Percentiles rank a stretch among this genome's conserved stretches.
These are phyloP conservation scores for Cerceris rybyensis DNA, from an alignment of 2,888 invertebrate genomes.

Conservation along the genomic window DNA sequence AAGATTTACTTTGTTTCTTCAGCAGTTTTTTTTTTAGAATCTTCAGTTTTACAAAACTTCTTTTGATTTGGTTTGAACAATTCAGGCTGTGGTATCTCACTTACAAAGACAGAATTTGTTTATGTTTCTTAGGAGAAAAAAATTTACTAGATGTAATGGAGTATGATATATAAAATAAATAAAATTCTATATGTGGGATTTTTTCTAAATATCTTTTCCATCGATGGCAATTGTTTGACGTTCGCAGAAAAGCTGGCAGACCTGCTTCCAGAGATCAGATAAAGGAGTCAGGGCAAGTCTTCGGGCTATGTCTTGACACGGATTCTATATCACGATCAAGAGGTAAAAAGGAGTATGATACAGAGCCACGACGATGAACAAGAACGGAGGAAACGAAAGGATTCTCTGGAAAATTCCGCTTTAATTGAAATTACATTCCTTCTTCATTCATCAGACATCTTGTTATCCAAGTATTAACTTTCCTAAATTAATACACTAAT, in stretches of 20 bases:
- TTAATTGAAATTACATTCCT: background rate
- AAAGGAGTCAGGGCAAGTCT: conserved; percentile 23
- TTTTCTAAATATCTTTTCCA: background rate
- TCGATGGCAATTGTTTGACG: background rate
- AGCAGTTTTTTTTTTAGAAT: no score
- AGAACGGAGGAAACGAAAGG: conserved; percentile 22
- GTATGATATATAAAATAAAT: no score
- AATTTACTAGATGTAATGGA: no score
- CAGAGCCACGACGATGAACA: conserved; percentile 17
- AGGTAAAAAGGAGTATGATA: conserved; percentile 27
- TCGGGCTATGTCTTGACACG: conserved; percentile 40
- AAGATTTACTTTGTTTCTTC: no score
- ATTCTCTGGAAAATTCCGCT: background rate
- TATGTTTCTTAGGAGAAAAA: no score
- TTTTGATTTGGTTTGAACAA: no score
- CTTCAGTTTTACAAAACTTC: no score
- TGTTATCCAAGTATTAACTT: no score
- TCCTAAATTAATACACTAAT: no score
- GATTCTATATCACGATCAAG: conserved; percentile 36
- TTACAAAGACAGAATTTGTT: no score
- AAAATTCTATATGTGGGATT: no score
- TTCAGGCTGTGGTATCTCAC: no score
- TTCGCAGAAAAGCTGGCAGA: conserved; percentile 6
- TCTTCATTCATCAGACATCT: background rate
- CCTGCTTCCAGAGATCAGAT: conserved; percentile 16